phyloP scores from a whole-genome alignment of 2,797 vertebrate genomes.

The Mus spretus region DNA sequence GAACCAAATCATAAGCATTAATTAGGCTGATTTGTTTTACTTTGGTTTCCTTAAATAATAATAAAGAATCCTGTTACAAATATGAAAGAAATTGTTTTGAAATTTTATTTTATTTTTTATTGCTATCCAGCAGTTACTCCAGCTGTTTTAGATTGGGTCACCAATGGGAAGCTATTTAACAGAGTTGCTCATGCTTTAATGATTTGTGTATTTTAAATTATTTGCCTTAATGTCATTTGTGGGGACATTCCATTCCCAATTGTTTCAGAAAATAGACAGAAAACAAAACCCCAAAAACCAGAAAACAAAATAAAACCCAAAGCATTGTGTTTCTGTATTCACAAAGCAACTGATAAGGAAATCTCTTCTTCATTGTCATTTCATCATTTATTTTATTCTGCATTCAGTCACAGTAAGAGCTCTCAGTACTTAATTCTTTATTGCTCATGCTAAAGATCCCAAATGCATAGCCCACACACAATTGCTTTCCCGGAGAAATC shows the following conservation, averaged over 20 bases:
- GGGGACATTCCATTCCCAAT: constrained; percentile 74
- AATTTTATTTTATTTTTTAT: constrained; percentile 54
- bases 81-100: constrained; percentile 12
- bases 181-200: constrained; percentile 82
- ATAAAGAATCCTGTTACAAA: constrained; percentile 51
- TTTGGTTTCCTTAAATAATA: constrained; percentile 63
- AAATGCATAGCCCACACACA: constrained; percentile 34
- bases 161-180: constrained; percentile 71
- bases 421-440: constrained; percentile 72
- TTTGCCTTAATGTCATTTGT: constrained; percentile 80
- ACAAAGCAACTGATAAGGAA: constrained; percentile 76
- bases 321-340: constrained; percentile 72
- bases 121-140: constrained; percentile 58
- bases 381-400: constrained; percentile 62
- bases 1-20: constrained; percentile 4
- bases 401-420: constrained; percentile 72
- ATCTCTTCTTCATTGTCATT: constrained; percentile 66
- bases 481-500: constrained; percentile 49
- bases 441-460: constrained; percentile 63
- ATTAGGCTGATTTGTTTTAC: constrained; percentile 39
- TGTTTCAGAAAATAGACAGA: constrained; percentile 71
- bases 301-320: too few relatives aligned
- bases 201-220: constrained; percentile 74
- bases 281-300: not conserved
- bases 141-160: constrained; percentile 80